phyloP scores from a whole-genome alignment of 1,140 invertebrate genomes.

The Apis cerana region DNA sequence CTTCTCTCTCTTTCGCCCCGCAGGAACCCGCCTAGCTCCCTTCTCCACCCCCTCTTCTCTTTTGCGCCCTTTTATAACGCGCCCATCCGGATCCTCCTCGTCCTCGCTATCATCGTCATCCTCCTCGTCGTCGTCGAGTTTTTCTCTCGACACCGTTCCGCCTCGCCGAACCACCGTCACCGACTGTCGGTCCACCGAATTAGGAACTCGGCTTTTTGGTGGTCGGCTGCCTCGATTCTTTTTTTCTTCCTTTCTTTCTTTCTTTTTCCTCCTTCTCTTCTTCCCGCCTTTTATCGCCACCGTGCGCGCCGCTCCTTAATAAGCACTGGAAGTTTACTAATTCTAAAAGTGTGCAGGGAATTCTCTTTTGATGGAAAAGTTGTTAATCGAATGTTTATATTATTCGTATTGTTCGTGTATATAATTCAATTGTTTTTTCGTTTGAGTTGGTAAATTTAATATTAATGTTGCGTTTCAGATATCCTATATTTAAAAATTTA shows the following conservation, averaged over 20 bases:
- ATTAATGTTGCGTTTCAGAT: no score
- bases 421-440: no score
- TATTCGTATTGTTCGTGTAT: no score
- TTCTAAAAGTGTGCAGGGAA: no score
- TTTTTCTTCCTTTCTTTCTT: background rate
- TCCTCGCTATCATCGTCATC: slow-evolving; percentile 16
- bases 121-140: slow-evolving; percentile 57
- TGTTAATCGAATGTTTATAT: no score
- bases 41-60: background rate
- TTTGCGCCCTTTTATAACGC: slow-evolving; percentile 28
- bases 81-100: slow-evolving; percentile 37
- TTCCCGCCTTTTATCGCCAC: slow-evolving; percentile 32
- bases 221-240: slow-evolving; percentile 51
- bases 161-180: slow-evolving; percentile 33
- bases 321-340: slow-evolving; percentile 45
- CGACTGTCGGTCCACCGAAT: slow-evolving; percentile 55
- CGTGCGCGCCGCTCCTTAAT: slow-evolving; percentile 53
- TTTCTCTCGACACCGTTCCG: slow-evolving; percentile 62
- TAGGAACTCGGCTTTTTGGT: slow-evolving; percentile 65
- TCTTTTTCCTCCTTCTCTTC: background rate
- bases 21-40: slow-evolving; percentile 21
- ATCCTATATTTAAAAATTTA: no score
- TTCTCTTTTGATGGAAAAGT: no score
- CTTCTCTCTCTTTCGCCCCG: slow-evolving; percentile 17
- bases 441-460: no score